phyloP scores from a whole-genome alignment of 2,113 vertebrate species.

The Nycticorax nycticorax region DNA sequence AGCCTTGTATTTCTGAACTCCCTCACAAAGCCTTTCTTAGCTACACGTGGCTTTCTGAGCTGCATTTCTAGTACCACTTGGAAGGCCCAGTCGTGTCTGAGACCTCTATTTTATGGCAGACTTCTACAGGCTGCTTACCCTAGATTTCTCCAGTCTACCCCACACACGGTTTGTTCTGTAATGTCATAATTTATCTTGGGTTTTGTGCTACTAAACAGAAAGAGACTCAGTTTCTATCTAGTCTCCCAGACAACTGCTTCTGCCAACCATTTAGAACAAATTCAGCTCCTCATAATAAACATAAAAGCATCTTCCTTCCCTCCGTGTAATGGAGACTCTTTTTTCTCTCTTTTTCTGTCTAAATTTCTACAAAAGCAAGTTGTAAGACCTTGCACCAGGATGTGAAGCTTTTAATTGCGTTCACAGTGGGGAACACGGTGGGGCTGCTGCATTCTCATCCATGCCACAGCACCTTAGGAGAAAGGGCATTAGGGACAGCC shows the following conservation, averaged over 20 bases:
- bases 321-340: not conserved
- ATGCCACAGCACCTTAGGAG: not conserved
- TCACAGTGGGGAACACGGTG: not conserved
- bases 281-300: not conserved
- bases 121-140: not conserved
- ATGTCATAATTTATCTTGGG: not conserved
- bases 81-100: not conserved
- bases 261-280: not conserved
- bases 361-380: not conserved
- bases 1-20: not conserved
- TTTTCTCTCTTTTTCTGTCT: not conserved
- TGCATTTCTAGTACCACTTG: not conserved
- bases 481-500: not conserved
- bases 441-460: not conserved
- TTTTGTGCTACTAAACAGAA: not conserved
- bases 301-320: not conserved
- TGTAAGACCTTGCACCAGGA: not conserved
- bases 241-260: not conserved
- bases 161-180: not conserved
- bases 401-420: not conserved
- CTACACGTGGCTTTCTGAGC: not conserved
- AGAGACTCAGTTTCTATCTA: not conserved
- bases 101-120: not conserved
- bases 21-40: not conserved
- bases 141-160: not conserved